Evolutionary conservation across 2,888 invertebrate genomes (phyloP).

Genomic region (Calameuta idolon): DNA sequence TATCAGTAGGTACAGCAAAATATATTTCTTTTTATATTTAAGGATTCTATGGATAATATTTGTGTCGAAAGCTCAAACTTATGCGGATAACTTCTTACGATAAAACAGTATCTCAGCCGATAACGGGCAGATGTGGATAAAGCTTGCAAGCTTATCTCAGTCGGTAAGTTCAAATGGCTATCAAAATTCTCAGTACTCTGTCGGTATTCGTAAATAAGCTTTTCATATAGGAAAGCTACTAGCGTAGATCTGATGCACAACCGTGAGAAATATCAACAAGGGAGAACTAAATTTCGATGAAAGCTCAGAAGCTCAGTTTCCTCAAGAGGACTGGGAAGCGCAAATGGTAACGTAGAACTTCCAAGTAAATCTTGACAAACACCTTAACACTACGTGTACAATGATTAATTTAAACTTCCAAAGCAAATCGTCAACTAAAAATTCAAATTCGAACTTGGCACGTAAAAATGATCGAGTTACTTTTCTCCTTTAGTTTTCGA

Average conservation of each 20-base stretch:
- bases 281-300: not conserved
- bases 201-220: not conserved
- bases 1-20: not conserved
- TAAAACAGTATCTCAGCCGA: conserved; percentile 2
- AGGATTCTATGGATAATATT: not conserved
- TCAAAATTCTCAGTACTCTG: not conserved
- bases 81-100: conserved; percentile 6
- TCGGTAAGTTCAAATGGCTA: not conserved
- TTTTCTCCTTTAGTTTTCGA: not conserved
- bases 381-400: not conserved
- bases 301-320: not conserved
- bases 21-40: not conserved
- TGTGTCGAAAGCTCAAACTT: conserved; percentile 9
- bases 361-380: not conserved
- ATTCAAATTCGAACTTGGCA: not conserved
- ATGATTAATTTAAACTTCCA: not conserved
- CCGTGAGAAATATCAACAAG: not conserved
- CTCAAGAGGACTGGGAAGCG: not conserved
- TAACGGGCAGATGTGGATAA: not conserved
- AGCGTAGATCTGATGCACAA: not conserved
- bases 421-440: not conserved
- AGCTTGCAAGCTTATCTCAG: not conserved
- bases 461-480: not conserved
- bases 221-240: not conserved
- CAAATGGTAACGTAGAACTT: not conserved